These are phyloP conservation scores for Hermatobates lingyangjiaoensis DNA, from an alignment of 1,140 invertebrate genomes.

Conservation along the genomic window DNA sequence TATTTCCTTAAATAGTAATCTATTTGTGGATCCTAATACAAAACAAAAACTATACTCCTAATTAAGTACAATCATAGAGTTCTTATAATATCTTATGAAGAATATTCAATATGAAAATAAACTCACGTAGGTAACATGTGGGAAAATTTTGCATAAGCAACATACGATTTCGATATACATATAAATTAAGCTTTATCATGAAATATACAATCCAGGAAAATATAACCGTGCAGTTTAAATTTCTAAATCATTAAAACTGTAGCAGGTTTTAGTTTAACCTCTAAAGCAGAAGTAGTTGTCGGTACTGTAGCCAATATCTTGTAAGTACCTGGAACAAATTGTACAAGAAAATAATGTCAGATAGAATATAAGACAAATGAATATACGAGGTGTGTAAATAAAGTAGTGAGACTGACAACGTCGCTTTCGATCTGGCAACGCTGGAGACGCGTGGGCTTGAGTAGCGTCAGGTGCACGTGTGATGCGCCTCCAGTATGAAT, in stretches of 20 bases:
- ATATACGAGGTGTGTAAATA: background rate
- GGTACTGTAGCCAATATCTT: conserved; percentile 12
- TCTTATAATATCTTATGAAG: too few relatives aligned
- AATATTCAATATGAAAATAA: too few relatives aligned
- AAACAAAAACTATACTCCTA: too few relatives aligned
- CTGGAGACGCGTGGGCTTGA: background rate
- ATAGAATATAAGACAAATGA: background rate
- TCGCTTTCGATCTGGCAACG: background rate
- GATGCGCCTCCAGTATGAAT: background rate
- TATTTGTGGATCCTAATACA: too few relatives aligned
- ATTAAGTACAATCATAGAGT: too few relatives aligned
- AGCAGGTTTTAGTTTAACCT: conserved; percentile 1
- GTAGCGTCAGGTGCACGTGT: background rate
- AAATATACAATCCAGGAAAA: too few relatives aligned
- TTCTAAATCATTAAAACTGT: background rate
- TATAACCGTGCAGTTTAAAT: too few relatives aligned
- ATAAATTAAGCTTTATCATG: too few relatives aligned
- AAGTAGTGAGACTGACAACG: background rate
- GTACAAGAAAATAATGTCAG: background rate
- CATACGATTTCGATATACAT: too few relatives aligned
- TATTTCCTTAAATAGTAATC: too few relatives aligned
- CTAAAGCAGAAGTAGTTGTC: conserved; percentile 15
- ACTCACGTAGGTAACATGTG: too few relatives aligned
- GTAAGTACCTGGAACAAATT: conserved; percentile 11
- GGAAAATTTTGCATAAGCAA: too few relatives aligned